Evolutionary conservation across 2,113 vertebrate species (phyloP).

Genomic region (Eudorcas thomsonii): DNA sequence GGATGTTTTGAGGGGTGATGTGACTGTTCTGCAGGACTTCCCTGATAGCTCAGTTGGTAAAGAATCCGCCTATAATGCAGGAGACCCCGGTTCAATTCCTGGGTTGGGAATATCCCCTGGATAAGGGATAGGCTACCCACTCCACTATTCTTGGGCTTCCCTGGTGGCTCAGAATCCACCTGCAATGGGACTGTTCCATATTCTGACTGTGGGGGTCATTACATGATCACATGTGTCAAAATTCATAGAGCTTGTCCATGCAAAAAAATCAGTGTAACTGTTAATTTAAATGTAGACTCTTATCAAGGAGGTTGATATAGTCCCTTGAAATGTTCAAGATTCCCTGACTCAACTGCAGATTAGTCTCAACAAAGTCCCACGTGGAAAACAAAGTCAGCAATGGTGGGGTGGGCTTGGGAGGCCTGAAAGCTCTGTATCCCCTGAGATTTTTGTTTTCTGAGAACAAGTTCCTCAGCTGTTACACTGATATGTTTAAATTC

Average conservation of each 20-base stretch:
- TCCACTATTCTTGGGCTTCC: background rate
- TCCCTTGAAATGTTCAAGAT: background rate
- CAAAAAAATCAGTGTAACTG: background rate
- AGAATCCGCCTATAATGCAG: background rate
- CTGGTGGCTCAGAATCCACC: background rate
- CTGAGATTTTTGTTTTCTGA: background rate
- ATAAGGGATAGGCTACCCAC: background rate
- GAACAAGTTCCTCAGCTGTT: slow-evolving; percentile 39
- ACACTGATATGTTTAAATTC: slow-evolving; percentile 43
- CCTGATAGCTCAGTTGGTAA: background rate
- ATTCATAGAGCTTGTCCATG: background rate
- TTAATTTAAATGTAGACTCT: background rate
- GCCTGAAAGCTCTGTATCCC: background rate
- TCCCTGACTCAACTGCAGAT: background rate
- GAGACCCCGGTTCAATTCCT: background rate
- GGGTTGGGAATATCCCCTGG: background rate
- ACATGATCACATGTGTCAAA: background rate
- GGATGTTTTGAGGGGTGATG: too few relatives aligned
- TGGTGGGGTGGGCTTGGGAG: background rate
- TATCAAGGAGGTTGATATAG: rapidly evolving
- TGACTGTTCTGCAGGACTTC: background rate
- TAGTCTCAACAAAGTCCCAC: rapidly evolving
- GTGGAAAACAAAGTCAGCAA: background rate
- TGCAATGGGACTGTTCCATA: rapidly evolving
- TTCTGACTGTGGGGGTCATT: background rate